These are phyloP conservation scores for Corythornis leucogaster DNA, from an alignment of 2,797 vertebrate species.

Conservation along the genomic window DNA sequence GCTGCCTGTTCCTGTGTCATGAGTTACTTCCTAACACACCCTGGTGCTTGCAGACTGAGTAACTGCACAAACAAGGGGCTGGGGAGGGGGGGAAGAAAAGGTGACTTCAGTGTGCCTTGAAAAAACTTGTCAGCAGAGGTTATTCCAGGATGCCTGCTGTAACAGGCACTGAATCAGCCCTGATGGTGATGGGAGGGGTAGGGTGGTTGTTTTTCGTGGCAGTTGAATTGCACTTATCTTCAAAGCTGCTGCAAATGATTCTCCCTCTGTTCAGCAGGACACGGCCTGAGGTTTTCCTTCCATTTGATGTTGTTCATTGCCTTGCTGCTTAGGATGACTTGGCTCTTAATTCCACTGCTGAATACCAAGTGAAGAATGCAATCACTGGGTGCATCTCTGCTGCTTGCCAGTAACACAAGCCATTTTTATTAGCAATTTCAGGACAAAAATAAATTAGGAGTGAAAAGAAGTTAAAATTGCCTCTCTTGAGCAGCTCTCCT, in stretches of 20 bases:
- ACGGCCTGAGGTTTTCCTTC: background rate
- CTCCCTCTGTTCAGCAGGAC: background rate
- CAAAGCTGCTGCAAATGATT: background rate
- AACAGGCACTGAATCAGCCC: slow-evolving; percentile 35
- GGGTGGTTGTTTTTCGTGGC: background rate
- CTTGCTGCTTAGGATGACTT: slow-evolving; percentile 4
- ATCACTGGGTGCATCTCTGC: background rate
- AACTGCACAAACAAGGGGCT: background rate
- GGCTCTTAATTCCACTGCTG: slow-evolving; percentile 39
- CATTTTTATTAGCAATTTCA: slow-evolving; percentile 38
- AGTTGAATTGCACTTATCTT: background rate
- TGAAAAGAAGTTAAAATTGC: slow-evolving; percentile 31
- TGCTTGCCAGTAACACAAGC: background rate
- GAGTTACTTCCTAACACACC: background rate
- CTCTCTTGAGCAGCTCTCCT: background rate
- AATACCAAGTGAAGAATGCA: slow-evolving; percentile 45
- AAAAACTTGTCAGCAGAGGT: slow-evolving; percentile 20
- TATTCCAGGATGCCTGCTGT: background rate
- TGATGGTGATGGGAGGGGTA: background rate
- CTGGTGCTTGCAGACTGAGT: slow-evolving; percentile 3
- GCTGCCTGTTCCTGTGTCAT: background rate
- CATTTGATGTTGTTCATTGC: background rate
- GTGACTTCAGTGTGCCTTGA: background rate
- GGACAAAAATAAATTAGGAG: slow-evolving; percentile 39
- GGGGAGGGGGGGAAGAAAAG: background rate